Conservation (phyloP, 2,888 invertebrate species). For the Lasioglossum marginatum region DNA sequence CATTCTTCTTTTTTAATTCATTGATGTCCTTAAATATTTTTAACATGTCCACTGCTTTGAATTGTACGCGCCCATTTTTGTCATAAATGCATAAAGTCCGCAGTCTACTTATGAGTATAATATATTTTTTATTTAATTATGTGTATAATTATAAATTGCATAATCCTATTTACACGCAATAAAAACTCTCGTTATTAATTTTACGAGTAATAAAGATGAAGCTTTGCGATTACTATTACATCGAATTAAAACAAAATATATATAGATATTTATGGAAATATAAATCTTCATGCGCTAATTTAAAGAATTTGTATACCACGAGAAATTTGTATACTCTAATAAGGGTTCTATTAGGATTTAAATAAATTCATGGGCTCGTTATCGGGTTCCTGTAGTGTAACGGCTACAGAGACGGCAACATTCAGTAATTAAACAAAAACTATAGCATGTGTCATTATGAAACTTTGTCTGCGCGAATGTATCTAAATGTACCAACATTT, state of each 20-base stretch:
- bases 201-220: background rate
- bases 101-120: no score
- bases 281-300: background rate
- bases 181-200: background rate
- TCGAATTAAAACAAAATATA: background rate
- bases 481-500: background rate
- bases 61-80: no score
- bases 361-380: background rate
- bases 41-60: no score
- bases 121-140: no score
- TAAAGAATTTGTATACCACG: background rate
- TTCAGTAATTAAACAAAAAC: background rate
- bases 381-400: background rate
- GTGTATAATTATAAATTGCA: background rate
- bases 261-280: background rate
- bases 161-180: no score
- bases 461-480: no score
- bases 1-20: no score
- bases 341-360: background rate
- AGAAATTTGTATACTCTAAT: background rate
- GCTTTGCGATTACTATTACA: background rate
- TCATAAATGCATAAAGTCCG: no score
- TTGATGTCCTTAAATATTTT: no score
- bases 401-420: background rate
- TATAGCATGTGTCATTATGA: background rate